phyloP scores from a whole-genome alignment of 2,797 vertebrate genomes.

The Basileuterus tristriatus region DNA sequence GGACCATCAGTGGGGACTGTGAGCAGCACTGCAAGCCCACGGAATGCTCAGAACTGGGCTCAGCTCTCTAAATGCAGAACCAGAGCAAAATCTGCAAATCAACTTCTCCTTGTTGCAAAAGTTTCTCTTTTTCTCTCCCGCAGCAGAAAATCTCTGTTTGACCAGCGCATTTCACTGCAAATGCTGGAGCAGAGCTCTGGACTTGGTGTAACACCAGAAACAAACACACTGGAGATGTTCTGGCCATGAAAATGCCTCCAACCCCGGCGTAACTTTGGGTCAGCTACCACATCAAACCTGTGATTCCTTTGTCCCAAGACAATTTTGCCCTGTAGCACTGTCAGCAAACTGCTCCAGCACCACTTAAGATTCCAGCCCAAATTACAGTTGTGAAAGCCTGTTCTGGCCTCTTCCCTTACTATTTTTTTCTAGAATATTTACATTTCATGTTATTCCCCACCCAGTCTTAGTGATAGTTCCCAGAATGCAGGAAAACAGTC shows the following conservation, averaged over 20 bases:
- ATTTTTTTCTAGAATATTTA: conserved; percentile 14
- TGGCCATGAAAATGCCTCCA: neutral
- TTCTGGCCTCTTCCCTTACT: neutral
- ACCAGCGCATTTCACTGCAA: conserved; percentile 35
- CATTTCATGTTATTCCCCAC: neutral
- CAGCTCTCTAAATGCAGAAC: neutral
- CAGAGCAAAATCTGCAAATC: conserved; percentile 35
- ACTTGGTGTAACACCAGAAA: neutral
- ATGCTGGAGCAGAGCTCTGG: neutral
- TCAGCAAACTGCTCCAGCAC: conserved; percentile 10
- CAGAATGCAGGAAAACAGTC: neutral
- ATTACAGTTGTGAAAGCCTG: conserved; percentile 36
- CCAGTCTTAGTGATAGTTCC: neutral
- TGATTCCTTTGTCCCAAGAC: neutral
- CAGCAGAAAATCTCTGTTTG: conserved; percentile 16
- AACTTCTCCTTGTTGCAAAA: neutral
- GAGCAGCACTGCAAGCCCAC: conserved; percentile 37
- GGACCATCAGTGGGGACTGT: neutral
- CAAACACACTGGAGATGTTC: neutral
- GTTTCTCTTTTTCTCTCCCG: conserved; percentile 6
- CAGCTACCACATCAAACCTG: conserved; percentile 34
- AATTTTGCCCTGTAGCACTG: neutral
- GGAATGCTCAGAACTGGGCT: neutral
- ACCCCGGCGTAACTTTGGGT: neutral
- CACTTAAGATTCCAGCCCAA: conserved; percentile 15